Base-by-base conservation (phyloP, 2,888 invertebrate species). In the Empis stercorea region DNA sequence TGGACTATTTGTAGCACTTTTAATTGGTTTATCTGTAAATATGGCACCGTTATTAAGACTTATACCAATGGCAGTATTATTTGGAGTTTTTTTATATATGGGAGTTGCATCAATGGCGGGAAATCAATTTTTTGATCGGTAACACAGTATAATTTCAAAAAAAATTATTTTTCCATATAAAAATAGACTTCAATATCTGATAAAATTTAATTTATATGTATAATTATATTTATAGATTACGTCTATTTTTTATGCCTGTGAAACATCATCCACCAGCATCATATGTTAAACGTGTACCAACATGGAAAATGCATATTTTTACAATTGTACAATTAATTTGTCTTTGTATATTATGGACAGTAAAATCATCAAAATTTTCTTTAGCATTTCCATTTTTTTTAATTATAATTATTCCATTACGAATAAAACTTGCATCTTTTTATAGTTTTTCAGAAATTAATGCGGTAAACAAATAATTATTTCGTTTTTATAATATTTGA, bases 21-120 rank as follows among this genome's bases (percentile, higher is more conserved):
- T 89, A 52, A 79, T 87, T 43, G 88, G 87, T 14, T 61, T 83
- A 15, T 87, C 89, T 1, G 84, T 92, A 34, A 67, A 85, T 45
- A 84, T 88, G 74, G 79, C 86, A 5, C 74, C 82, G 11, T 71
- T 86, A 49, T 71, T 94, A 48, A 73, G 81, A 23, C 72, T 81
- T 48, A 85, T 95, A 49, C 94, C 94, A 0, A 84, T 93, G 77
- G 80, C 93, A 10, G 91, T 93, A 40, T 74, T 95, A 15, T 88
- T 93, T 63, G 94, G 94, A 13, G 87, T 95, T 27, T 94, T 95
- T 72, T 78, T 94, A 20, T 92, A 89, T 71, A 87, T 88, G 87
- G 95, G 94, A 45, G 81, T 92, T 51, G 88, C 91, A 0, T 88
- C 92, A 7, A 82, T 89, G 50, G 83, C 81, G 56, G 92, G 91